Percentiles rank a stretch among this genome's conserved stretches.
phyloP scores from a whole-genome alignment of 2,888 invertebrate species.

The Eristalinus sepulchralis region DNA sequence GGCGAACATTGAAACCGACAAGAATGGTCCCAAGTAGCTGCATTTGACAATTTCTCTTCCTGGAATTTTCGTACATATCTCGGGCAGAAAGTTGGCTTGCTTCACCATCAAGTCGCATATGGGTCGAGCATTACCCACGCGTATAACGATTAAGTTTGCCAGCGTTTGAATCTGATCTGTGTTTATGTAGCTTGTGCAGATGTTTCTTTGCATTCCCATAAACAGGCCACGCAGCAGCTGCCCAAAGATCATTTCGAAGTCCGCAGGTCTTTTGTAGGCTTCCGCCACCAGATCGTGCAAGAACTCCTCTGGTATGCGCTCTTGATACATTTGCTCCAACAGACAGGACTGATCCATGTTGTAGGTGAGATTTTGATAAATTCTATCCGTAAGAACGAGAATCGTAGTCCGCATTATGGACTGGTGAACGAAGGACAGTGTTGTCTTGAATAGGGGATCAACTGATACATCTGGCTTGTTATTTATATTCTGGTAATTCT shows the following conservation, averaged over 20 bases:
- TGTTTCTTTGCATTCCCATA: conserved; percentile 80
- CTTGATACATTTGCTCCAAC: conserved; percentile 83
- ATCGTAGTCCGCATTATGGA: conserved; percentile 75
- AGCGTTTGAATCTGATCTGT: conserved; percentile 88
- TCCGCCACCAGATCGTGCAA: conserved; percentile 83
- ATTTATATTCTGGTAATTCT: conserved; percentile 74
- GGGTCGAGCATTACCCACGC: conserved; percentile 88
- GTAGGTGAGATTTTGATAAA: conserved; percentile 76
- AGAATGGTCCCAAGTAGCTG: conserved; percentile 95
- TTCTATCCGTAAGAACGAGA: conserved; percentile 77
- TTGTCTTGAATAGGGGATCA: conserved; percentile 62
- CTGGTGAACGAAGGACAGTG: conserved; percentile 48
- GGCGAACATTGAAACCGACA: conserved; percentile 94
- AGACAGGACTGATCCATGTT: conserved; percentile 82
- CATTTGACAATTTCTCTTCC: conserved; percentile 93
- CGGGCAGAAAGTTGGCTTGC: conserved; percentile 88
- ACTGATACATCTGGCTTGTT: conserved; percentile 57
- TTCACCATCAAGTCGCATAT: conserved; percentile 86
- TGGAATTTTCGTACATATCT: conserved; percentile 86
- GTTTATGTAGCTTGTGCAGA: conserved; percentile 78
- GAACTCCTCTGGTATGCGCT: conserved; percentile 84
- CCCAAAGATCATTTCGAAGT: conserved; percentile 78
- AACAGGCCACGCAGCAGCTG: conserved; percentile 79
- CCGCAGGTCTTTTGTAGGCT: conserved; percentile 80
- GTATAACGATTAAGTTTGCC: conserved; percentile 90